A percentile compares a stretch with the other conserved stretches of the same genome.
These are phyloP conservation scores for Formica exsecta DNA, from an alignment of 1,140 invertebrate species.

Conservation along the genomic window DNA sequence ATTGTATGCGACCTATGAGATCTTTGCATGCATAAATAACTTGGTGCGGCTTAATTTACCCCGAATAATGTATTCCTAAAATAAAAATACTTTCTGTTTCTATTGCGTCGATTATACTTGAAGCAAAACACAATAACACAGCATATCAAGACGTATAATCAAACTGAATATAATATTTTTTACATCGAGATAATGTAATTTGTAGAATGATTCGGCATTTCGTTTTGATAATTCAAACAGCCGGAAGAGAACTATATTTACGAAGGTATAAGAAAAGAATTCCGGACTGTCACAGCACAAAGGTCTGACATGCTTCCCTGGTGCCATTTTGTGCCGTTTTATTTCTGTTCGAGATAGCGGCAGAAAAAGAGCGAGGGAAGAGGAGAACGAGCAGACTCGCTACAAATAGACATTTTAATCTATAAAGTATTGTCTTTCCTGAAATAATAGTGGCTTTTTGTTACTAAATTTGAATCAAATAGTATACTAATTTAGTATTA, in stretches of 20 bases:
- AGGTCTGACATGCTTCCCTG: constrained; percentile 66
- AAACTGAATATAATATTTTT: background rate
- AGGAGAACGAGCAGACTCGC: constrained; percentile 6
- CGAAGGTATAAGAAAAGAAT: constrained; percentile 70
- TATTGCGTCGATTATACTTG: background rate
- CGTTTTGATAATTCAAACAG: constrained; percentile 59
- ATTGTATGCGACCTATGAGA: background rate
- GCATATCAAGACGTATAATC: background rate
- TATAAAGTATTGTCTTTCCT: constrained; percentile 1
- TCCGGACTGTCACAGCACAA: constrained; percentile 68
- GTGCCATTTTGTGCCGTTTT: constrained; percentile 70
- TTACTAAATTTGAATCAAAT: background rate
- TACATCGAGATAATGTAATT: background rate
- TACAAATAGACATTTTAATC: constrained; percentile 52
- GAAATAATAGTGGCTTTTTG: constrained; percentile 25
- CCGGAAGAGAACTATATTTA: constrained; percentile 73
- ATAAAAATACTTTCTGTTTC: background rate
- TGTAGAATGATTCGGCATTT: background rate
- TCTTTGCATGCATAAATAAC: background rate
- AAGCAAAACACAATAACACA: background rate
- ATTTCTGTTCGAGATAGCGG: constrained; percentile 68
- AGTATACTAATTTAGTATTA: background rate
- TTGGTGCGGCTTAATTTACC: background rate
- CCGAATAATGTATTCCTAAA: background rate
- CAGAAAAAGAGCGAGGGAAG: constrained; percentile 30